phyloP scores from a whole-genome alignment of 2,797 vertebrate species.

The Coendou prehensilis region DNA sequence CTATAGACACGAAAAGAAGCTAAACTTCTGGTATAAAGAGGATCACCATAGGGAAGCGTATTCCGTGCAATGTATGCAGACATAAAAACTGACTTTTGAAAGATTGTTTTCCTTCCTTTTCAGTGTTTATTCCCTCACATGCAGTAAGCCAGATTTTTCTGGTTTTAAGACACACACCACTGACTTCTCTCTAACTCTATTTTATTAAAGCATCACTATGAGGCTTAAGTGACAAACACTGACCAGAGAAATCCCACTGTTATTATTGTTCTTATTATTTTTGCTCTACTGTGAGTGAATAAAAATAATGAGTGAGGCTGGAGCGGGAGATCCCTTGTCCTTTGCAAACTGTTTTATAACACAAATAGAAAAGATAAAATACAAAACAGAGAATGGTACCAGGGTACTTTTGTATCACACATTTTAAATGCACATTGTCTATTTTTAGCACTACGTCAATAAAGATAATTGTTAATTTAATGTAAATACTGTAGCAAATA shows the following conservation, averaged over 20 bases:
- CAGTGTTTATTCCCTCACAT: constrained; percentile 72
- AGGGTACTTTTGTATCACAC: neutral
- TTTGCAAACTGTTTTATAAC: constrained; percentile 35
- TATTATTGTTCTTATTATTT: constrained; percentile 67
- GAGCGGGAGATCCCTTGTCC: neutral
- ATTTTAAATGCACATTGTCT: neutral
- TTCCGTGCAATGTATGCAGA: neutral
- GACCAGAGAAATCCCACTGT: constrained; percentile 57
- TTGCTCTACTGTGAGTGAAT: constrained; percentile 67
- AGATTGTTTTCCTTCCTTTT: constrained; percentile 70
- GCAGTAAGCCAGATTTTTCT: constrained; percentile 44
- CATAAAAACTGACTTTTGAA: constrained; percentile 59
- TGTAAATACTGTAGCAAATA: neutral
- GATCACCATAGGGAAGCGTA: neutral
- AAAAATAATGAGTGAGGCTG: constrained; percentile 63
- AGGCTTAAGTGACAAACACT: constrained; percentile 62
- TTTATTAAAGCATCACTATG: constrained; percentile 54
- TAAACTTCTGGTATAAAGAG: constrained; percentile 47
- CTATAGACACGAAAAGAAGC: constrained; percentile 32
- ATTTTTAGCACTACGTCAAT: constrained; percentile 40
- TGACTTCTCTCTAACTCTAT: constrained; percentile 40
- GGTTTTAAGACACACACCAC: constrained; percentile 52
- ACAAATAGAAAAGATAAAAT: constrained; percentile 56
- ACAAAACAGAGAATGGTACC: constrained; percentile 32
- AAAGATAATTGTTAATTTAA: constrained; percentile 11